Evolutionary conservation across 37 sponge, comb jelly and placozoan genomes (phyloP), one percentile per base, ranked within the genome.

Genomic region (Crambe crambe): DNA sequence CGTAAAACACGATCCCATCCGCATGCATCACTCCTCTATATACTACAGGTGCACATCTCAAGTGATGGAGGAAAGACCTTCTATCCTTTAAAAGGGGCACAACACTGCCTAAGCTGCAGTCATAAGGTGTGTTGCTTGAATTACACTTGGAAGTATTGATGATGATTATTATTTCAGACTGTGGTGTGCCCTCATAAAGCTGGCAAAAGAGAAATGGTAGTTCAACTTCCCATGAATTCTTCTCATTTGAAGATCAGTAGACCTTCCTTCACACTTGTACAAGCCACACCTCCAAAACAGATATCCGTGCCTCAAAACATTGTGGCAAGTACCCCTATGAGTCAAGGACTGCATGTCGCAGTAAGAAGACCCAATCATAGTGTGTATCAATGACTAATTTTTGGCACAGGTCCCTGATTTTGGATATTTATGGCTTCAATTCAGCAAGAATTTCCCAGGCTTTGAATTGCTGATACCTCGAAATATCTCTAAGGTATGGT

Each of bases 181-280:
- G 77, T 87, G 15, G 43, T 83, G 25, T 91, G 92, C 44, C 88
- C 92, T 1, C 92, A 91, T 56, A 81, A 78, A 58, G 40, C 68
- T 4, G 56, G 62, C 37, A 9, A 32, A 22, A 60, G 42, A 2
- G 92, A 79, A n/a, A 23, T 87, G 9, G 41, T 75, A 0, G 26
- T 91, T 8, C 80, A 68, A 26, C 71, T 91, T 20, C 89, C 92
- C 58, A 27, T 72, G 20, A 58, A 75, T 43, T 51, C 58, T 56
- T 82, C 92, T 34, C 92, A 91, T 63, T 43, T 91, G 64, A 86
- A 79, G 56, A 75, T 91, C 54, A 62, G 58, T 18, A 79, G 80
- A 26, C 92, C 92, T 18, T 18, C 34, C 23, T 27, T 78, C 1
- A 64, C 9, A 32, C 59, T 74, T 34, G 38, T 57, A 2, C 5